A percentile compares a stretch with the other conserved stretches of the same genome.
These are phyloP conservation scores for Manis javanica DNA, from an alignment of 2,797 vertebrate genomes.

Conservation along the genomic window DNA sequence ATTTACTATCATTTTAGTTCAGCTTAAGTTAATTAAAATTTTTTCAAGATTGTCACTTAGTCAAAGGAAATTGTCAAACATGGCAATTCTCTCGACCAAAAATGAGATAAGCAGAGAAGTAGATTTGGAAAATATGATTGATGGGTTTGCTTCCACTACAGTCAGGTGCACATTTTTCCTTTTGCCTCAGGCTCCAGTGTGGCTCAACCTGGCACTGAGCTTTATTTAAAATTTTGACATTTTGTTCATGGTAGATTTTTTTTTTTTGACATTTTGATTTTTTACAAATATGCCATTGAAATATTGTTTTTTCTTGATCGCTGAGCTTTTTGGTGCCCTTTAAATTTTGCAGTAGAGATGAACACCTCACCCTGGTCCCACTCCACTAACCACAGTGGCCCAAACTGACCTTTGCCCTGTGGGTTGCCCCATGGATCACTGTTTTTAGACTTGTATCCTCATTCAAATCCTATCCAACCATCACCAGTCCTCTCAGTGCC, in stretches of 20 bases:
- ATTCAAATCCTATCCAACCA: neutral
- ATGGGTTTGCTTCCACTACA: neutral
- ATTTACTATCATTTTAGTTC: constrained; percentile 4
- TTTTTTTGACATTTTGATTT: neutral
- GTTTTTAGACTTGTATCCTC: neutral
- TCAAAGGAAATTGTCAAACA: neutral
- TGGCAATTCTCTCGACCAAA: neutral
- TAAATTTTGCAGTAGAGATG: neutral
- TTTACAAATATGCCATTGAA: neutral
- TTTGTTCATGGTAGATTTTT: neutral
- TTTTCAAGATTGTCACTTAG: neutral
- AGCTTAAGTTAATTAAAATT: neutral
- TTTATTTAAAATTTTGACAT: constrained; percentile 25
- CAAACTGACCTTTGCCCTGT: neutral
- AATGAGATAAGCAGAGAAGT: neutral
- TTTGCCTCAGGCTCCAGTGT: neutral
- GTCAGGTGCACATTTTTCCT: neutral
- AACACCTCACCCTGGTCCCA: neutral
- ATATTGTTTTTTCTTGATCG: neutral
- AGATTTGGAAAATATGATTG: neutral
- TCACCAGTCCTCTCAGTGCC: neutral
- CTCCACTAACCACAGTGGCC: neutral
- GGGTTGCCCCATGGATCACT: neutral
- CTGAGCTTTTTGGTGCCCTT: neutral
- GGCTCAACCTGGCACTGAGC: neutral